Evolutionary conservation across 1,140 invertebrate genomes (phyloP).

Genomic region (Nixonia krombeini): DNA sequence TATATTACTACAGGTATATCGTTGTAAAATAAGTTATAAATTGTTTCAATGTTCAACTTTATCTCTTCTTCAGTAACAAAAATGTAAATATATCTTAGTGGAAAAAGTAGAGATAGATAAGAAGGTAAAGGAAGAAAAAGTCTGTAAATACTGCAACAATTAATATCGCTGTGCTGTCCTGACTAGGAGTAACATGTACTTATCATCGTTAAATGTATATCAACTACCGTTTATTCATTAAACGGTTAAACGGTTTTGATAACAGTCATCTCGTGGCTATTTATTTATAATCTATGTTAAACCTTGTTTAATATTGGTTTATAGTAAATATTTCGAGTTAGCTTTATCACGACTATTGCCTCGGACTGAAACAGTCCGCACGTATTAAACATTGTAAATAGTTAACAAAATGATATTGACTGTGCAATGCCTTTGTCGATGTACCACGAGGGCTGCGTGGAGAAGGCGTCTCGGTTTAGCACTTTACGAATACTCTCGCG

Average conservation of each 20-base stretch:
- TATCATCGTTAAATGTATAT: conserved; percentile 26
- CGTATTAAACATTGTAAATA: conserved; percentile 66
- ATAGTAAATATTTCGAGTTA: conserved; percentile 7
- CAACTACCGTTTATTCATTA: conserved; percentile 43
- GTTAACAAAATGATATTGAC: conserved; percentile 67
- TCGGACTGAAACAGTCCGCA: conserved; percentile 58
- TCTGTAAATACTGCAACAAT: conserved; percentile 67
- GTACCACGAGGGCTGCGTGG: not conserved
- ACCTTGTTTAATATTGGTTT: not conserved
- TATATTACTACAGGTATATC: conserved; percentile 57
- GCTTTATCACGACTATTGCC: conserved; percentile 56
- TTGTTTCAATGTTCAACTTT: conserved; percentile 26
- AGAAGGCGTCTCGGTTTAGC: no score
- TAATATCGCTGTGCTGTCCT: conserved; percentile 64
- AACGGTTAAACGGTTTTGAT: conserved; percentile 1
- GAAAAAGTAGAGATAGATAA: conserved; percentile 31
- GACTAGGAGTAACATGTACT: conserved; percentile 57
- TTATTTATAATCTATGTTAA: conserved; percentile 1
- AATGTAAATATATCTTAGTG: conserved; percentile 28
- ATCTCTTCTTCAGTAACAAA: conserved; percentile 46
- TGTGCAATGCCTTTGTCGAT: conserved; percentile 34
- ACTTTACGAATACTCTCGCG: no score
- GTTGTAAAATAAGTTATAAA: conserved; percentile 52
- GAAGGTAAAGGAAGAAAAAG: conserved; percentile 31
- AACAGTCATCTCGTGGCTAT: not conserved